phyloP scores from a whole-genome alignment of 1,140 invertebrate genomes.

The Popillia japonica region DNA sequence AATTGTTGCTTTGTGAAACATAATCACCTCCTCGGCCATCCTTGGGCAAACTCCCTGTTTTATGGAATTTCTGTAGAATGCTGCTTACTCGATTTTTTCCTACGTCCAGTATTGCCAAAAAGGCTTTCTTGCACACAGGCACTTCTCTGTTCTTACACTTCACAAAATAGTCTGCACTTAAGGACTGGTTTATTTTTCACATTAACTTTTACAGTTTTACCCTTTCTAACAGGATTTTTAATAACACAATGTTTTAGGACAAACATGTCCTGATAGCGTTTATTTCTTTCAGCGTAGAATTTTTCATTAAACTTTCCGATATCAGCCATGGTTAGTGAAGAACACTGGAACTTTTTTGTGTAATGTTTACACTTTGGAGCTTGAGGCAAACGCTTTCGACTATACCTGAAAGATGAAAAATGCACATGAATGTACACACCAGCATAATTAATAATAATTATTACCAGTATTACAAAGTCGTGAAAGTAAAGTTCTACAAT shows the following conservation, averaged over 20 bases:
- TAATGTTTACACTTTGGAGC: no score
- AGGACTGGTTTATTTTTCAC: conserved; percentile 17
- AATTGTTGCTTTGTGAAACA: neutral
- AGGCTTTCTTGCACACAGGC: conserved; percentile 23
- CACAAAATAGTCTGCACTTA: neutral
- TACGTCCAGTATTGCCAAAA: conserved; percentile 19
- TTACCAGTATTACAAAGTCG: no score
- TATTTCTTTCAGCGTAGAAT: conserved; percentile 1
- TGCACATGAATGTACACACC: no score
- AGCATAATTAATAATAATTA: no score
- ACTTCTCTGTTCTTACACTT: neutral
- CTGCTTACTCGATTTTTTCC: conserved; percentile 22
- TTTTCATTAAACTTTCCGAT: neutral
- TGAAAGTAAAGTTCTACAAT: no score
- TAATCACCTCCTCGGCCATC: conserved; percentile 25
- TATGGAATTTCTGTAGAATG: neutral
- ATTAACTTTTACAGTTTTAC: conserved; percentile 14
- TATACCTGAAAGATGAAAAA: no score
- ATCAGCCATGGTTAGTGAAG: neutral
- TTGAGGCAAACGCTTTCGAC: no score
- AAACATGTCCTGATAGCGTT: conserved; percentile 25
- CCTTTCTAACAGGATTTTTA: neutral
- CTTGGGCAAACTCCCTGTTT: conserved; percentile 2
- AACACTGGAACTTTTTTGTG: no score
- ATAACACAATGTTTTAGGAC: no score